Evolutionary conservation across 2,113 vertebrate species (phyloP), one percentile per base, ranked within the genome.

Genomic region (Melanotaenia duboulayi): DNA sequence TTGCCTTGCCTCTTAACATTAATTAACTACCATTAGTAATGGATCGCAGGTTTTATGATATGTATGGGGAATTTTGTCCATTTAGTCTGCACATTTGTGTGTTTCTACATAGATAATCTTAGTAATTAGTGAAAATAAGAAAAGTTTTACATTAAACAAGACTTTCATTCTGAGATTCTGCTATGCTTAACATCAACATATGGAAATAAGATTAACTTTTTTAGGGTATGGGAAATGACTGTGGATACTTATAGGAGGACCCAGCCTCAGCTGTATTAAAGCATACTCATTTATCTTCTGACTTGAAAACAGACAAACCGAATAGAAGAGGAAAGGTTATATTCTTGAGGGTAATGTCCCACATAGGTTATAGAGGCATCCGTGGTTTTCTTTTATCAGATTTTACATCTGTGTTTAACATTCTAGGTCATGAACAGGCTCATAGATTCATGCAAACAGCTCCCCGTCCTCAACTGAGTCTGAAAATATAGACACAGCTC

Each of bases 251-350:
- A 24, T 8, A 56, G 60, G 63, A 78, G 72, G 69, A 63, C 71
- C 58, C 57, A 64, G 62, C 74, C 83, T 69, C 52, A 76, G n/a
- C n/a, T n/a, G n/a, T n/a, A n/a, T 87, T 84, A 87, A 89, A 91
- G 87, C 68, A 24, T 20, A 62, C 84, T 80, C 89, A 84, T 91
- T 91, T 85, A 83, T 92, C 90, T 85, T 87, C 73, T 58, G 71
- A 84, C 71, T 84, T 75, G 60, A 88, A 91, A 90, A 87, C 56
- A 89, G 81, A 87, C 85, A 73, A 62, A 44, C 76, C 35, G 79
- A 71, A 79, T 24, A 69, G 76, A 74, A 70, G 77, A 73, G 48
- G 52, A 65, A 58, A 58, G 46, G 56, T 74, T 66, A 72, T 91
- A 74, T 87, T 87, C 66, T 74, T 81, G 73, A 88, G 68, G 73